phyloP scores from a whole-genome alignment of 2,888 invertebrate species.

The Panzeria rudis region DNA sequence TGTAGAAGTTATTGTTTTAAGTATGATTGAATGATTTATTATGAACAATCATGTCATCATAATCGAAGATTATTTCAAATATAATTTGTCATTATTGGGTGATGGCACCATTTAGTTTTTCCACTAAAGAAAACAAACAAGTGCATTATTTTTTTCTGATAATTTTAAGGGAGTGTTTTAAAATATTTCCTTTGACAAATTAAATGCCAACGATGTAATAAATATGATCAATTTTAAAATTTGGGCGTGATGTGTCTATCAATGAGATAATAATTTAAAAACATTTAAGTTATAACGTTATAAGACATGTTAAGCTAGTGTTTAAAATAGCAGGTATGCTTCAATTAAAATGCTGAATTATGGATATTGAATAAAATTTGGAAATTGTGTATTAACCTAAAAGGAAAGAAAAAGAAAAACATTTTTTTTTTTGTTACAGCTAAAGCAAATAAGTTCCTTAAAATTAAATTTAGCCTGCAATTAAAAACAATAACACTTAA shows the following conservation, averaged over 20 bases:
- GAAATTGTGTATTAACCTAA: neutral
- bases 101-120: conserved; percentile 19
- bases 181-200: conserved; percentile 23
- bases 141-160: conserved; percentile 7
- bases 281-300: neutral
- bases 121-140: conserved; percentile 16
- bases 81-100: conserved; percentile 26
- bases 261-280: conserved; percentile 10
- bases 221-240: conserved; percentile 7
- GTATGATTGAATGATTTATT: conserved; percentile 55
- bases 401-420: neutral
- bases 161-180: conserved; percentile 39
- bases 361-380: too few species aligned
- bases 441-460: too few species aligned
- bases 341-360: too few species aligned
- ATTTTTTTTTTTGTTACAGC: too few species aligned
- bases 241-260: conserved; percentile 10
- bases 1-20: conserved; percentile 21
- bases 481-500: neutral
- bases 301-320: neutral
- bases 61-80: conserved; percentile 25
- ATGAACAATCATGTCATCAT: conserved; percentile 50
- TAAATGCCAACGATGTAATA: conserved; percentile 46
- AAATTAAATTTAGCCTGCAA: neutral
- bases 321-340: neutral